These are phyloP conservation scores for Drosophila tani DNA, from an alignment of 1,140 invertebrate species.

Conservation along the genomic window DNA sequence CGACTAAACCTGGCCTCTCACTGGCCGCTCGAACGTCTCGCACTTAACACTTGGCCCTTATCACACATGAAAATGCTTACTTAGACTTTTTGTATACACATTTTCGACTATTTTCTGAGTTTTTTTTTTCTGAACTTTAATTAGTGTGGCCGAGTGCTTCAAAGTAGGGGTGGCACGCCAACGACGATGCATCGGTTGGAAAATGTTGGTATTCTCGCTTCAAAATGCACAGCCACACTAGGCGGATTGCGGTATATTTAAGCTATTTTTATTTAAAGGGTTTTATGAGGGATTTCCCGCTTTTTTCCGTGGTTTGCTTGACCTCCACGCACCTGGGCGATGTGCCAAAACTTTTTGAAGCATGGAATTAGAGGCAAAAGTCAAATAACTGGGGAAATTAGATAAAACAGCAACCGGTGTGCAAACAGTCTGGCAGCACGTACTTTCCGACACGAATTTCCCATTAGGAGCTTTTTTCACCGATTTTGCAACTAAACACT, in stretches of 20 bases:
- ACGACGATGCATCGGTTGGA: neutral
- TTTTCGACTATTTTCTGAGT: constrained; percentile 45
- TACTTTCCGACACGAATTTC: neutral
- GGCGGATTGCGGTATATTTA: neutral
- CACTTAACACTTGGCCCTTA: constrained; percentile 54
- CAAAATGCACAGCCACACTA: neutral
- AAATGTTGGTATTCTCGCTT: neutral
- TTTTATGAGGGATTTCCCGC: neutral
- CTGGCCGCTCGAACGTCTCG: constrained; percentile 45
- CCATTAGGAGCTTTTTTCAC: neutral
- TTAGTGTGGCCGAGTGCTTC: constrained; percentile 7
- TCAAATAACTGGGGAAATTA: neutral
- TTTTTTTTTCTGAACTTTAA: constrained; percentile 20
- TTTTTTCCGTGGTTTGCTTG: neutral
- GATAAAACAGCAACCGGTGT: neutral
- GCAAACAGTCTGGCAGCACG: neutral
- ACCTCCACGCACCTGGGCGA: neutral
- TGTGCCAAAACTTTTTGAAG: neutral
- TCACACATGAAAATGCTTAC: constrained; percentile 74
- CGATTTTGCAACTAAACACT: neutral
- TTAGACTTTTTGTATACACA: constrained; percentile 80
- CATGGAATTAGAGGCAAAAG: neutral
- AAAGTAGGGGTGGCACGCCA: neutral
- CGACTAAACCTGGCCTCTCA: constrained; percentile 35
- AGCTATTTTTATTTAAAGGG: neutral